Evolutionary conservation across 2,113 vertebrate genomes (phyloP).

Genomic region (Carettochelys insculpta): DNA sequence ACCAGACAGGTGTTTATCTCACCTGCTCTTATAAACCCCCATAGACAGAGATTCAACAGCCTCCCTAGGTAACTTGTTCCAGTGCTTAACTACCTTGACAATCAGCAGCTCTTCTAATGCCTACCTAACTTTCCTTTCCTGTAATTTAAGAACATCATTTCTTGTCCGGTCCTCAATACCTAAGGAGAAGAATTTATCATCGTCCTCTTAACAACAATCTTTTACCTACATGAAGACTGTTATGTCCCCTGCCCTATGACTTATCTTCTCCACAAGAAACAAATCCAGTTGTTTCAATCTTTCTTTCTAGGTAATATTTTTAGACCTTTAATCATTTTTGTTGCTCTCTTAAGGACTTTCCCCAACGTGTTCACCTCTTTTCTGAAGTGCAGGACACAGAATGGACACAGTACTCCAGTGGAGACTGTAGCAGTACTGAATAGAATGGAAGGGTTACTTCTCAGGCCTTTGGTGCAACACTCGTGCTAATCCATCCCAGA

Average conservation of each 20-base stretch:
- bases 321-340: background rate
- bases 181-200: too few relatives aligned
- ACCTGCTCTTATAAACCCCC: background rate
- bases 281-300: background rate
- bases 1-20: background rate
- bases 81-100: background rate
- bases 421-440: background rate
- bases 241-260: too few relatives aligned
- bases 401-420: background rate
- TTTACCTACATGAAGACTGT: too few relatives aligned
- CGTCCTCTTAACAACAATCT: too few relatives aligned
- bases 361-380: background rate
- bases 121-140: background rate
- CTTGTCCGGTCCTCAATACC: too few relatives aligned
- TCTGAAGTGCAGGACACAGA: background rate
- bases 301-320: background rate
- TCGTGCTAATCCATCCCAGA: background rate
- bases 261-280: background rate
- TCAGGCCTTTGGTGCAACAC: background rate
- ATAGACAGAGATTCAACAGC: background rate
- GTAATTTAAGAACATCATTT: background rate
- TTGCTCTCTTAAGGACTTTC: background rate
- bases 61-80: background rate
- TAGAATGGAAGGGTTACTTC: background rate
- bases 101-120: background rate